These are phyloP conservation scores for Megaceryle maxima DNA, from an alignment of 2,113 vertebrate genomes.

Conservation along the genomic window DNA sequence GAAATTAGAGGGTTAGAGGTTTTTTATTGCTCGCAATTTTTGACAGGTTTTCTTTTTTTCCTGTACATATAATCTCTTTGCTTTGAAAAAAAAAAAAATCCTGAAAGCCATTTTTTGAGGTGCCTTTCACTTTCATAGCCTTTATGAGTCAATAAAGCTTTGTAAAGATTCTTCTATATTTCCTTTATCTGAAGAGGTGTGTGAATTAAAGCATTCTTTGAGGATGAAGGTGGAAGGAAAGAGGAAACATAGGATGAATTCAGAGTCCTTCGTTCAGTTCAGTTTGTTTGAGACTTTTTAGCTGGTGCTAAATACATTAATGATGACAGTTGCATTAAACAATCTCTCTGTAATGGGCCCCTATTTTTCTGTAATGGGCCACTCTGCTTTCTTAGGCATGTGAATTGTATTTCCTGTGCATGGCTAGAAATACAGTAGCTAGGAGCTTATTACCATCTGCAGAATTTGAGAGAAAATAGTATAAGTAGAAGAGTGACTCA, in stretches of 20 bases:
- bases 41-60: neutral
- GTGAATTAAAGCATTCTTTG: neutral
- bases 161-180: neutral
- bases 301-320: neutral
- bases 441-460: neutral
- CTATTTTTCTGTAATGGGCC: neutral
- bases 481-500: neutral
- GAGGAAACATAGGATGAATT: neutral
- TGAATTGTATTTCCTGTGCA: neutral
- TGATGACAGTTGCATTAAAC: neutral
- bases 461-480: neutral
- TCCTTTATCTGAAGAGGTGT: neutral
- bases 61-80: neutral
- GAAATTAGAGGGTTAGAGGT: neutral
- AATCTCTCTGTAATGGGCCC: neutral
- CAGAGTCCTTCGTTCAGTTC: neutral
- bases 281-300: neutral
- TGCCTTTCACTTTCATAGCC: neutral
- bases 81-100: neutral
- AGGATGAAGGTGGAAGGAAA: neutral
- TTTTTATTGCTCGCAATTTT: neutral
- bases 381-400: neutral
- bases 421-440: neutral
- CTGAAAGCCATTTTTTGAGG: neutral
- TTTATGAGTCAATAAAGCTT: neutral